Evolutionary conservation across 2,113 vertebrate species (phyloP).

Genomic region (Saccopteryx leptura): DNA sequence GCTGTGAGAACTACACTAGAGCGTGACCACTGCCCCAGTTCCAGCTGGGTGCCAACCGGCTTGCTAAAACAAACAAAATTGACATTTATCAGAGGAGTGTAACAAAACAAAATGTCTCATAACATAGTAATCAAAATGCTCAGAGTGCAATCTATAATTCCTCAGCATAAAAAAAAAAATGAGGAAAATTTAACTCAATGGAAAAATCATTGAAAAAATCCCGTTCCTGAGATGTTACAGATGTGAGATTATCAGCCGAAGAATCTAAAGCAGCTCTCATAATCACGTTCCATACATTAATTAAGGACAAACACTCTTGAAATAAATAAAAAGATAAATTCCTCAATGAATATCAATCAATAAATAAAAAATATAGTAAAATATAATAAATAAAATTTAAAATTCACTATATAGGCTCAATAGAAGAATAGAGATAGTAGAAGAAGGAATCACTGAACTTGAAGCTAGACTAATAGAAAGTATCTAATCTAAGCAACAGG

Average conservation of each 20-base stretch:
- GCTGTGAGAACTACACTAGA: neutral
- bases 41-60: neutral
- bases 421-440: neutral
- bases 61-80: neutral
- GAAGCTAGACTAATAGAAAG: neutral
- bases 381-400: neutral
- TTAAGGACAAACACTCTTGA: neutral
- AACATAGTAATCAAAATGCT: neutral
- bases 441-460: neutral
- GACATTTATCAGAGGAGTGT: neutral
- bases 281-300: neutral
- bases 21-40: neutral
- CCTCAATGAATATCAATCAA: neutral
- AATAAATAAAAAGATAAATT: neutral
- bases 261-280: neutral
- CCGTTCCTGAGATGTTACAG: neutral
- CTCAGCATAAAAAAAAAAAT: neutral
- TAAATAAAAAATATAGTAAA: neutral
- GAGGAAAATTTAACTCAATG: neutral
- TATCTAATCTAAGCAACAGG: neutral
- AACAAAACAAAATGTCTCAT: neutral
- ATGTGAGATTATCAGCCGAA: neutral
- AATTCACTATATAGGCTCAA: neutral
- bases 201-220: neutral
- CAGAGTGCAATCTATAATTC: neutral